Conservation (phyloP, 1,140 invertebrate species). For the Lysiphlebus fabarum region DNA sequence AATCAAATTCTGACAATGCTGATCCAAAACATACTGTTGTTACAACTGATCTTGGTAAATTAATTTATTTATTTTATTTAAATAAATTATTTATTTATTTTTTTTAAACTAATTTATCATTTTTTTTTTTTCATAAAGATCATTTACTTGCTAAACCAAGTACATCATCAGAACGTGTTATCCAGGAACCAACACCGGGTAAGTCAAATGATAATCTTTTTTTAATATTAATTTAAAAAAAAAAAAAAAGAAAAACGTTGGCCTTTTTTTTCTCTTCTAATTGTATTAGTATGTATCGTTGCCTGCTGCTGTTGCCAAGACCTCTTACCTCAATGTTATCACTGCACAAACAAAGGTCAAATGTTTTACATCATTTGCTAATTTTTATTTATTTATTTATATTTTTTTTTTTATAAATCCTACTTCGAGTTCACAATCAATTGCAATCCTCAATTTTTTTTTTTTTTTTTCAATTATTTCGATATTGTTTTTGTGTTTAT, state of each 20-base stretch:
- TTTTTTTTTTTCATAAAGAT: conserved; percentile 36
- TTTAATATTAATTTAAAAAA: conserved; percentile 20
- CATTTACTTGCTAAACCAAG: conserved; percentile 54
- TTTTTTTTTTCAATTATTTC: no score
- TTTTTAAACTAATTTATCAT: conserved; percentile 27
- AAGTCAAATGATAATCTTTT: no score
- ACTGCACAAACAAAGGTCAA: conserved; percentile 8
- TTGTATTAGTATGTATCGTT: conserved; percentile 19
- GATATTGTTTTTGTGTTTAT: no score
- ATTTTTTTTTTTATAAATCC: neutral
- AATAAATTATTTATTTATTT: conserved; percentile 13
- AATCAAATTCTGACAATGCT: conserved; percentile 42
- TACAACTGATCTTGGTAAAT: conserved; percentile 48
- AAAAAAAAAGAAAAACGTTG: neutral
- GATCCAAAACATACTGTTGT: conserved; percentile 45
- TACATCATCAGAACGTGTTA: conserved; percentile 50
- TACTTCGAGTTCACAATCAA: no score
- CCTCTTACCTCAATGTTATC: conserved; percentile 15
- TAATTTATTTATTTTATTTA: conserved; percentile 10
- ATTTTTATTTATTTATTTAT: conserved; percentile 20
- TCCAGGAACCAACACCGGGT: conserved; percentile 54
- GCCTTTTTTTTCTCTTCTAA: conserved; percentile 23
- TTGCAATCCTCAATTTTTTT: no score
- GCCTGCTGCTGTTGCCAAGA: conserved; percentile 34
- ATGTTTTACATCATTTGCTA: neutral